Conservation (phyloP, 2,888 invertebrate species). For the Nesidiocoris tenuis region DNA sequence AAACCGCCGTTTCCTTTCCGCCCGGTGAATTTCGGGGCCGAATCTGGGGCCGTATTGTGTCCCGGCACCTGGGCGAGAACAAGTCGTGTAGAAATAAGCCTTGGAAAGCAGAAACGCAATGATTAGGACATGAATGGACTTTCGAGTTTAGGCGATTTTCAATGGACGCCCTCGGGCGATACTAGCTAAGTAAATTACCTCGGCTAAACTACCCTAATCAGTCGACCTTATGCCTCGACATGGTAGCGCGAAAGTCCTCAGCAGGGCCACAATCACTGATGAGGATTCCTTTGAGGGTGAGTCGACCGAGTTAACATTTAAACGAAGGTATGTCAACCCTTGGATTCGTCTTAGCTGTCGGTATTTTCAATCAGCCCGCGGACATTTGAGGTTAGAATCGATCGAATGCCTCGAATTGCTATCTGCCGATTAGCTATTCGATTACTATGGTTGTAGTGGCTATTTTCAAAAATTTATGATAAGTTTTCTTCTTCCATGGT, state of each 20-base stretch:
- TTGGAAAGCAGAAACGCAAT: neutral
- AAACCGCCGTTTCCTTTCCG: conserved; percentile 32
- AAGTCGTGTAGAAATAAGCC: neutral
- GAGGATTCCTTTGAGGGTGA: neutral
- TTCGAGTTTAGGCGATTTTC: neutral
- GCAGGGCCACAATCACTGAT: neutral
- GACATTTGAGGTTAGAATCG: neutral
- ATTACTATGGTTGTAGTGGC: no score
- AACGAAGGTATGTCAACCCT: no score
- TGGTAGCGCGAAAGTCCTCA: neutral
- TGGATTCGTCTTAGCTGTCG: no score
- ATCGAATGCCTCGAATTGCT: no score
- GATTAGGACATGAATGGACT: neutral
- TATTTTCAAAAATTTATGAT: no score
- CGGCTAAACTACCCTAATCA: neutral
- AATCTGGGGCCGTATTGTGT: neutral
- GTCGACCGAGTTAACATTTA: neutral
- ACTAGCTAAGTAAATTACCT: neutral
- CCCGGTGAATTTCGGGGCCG: neutral
- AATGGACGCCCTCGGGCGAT: neutral
- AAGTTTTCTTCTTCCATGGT: no score
- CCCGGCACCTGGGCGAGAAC: neutral
- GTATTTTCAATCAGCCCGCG: neutral
- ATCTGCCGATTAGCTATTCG: no score
- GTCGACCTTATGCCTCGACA: neutral